phyloP scores from a whole-genome alignment of 2,113 vertebrate species.

The Columbina picui region DNA sequence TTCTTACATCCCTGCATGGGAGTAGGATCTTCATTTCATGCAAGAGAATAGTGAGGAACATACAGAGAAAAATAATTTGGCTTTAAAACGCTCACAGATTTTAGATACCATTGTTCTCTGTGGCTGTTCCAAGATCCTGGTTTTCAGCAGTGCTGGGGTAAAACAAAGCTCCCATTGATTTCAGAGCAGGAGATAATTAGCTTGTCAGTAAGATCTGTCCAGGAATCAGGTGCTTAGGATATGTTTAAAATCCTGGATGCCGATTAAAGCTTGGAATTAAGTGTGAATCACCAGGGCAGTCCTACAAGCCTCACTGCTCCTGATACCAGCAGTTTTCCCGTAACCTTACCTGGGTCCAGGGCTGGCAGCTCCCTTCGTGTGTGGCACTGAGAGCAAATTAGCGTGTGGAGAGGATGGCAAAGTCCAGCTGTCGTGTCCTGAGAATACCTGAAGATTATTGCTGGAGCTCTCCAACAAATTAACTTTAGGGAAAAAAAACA shows the following conservation, averaged over 20 bases:
- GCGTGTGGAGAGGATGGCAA: slow-evolving; percentile 78
- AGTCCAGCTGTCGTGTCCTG: slow-evolving; percentile 86
- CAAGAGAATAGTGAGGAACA: not conserved
- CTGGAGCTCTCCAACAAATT: slow-evolving; percentile 80
- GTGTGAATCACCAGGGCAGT: not conserved
- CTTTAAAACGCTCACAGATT: not conserved
- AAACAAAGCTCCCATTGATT: not conserved
- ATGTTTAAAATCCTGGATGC: not conserved
- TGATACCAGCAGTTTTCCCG: not conserved
- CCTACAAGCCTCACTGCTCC: not conserved
- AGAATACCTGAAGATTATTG: slow-evolving; percentile 83
- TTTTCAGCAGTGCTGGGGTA: not conserved
- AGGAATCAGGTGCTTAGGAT: not conserved
- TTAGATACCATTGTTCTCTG: not conserved
- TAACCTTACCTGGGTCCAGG: slow-evolving; percentile 81
- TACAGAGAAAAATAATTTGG: not conserved
- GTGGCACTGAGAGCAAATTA: slow-evolving; percentile 77
- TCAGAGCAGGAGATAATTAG: not conserved
- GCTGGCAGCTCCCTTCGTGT: slow-evolving; percentile 68
- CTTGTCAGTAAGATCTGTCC: not conserved
- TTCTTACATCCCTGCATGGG: not conserved
- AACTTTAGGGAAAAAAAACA: slow-evolving; percentile 48
- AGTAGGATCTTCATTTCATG: not conserved
- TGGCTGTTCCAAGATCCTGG: not conserved
- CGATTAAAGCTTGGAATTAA: not conserved